These are phyloP conservation scores for Poeciliopsis occidentalis DNA, from an alignment of 2,113 vertebrate species.

Conservation along the genomic window DNA sequence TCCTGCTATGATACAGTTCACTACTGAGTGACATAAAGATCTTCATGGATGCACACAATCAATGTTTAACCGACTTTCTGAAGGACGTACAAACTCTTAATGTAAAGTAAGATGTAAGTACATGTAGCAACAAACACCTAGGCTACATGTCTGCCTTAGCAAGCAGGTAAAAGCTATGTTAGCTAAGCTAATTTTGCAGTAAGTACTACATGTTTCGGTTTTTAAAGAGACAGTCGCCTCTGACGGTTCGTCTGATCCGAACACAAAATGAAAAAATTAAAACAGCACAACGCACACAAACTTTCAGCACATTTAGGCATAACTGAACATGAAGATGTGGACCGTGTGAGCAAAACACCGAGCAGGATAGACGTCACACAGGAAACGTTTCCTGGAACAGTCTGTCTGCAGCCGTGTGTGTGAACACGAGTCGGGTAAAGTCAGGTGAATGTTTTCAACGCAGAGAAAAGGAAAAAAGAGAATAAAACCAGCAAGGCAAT, in stretches of 20 bases:
- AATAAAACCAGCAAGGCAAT: neutral
- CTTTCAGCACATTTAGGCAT: neutral
- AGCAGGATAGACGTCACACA: slow-evolving; percentile 56
- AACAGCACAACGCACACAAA: neutral
- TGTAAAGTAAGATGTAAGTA: no score
- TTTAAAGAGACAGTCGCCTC: neutral
- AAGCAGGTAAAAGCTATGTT: no score
- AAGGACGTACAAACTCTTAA: no score
- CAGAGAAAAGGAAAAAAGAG: neutral
- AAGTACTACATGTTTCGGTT: neutral
- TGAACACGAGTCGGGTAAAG: neutral
- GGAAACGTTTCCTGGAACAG: slow-evolving; percentile 68
- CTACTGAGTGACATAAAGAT: no score
- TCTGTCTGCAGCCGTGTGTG: neutral
- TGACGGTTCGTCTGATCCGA: neutral
- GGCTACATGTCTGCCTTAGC: no score
- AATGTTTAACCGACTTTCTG: no score
- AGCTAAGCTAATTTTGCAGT: no score
- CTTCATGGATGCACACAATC: no score
- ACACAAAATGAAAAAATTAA: slow-evolving; percentile 10
- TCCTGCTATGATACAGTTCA: no score
- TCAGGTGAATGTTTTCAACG: slow-evolving; percentile 1
- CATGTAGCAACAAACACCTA: no score
- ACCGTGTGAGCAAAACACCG: slow-evolving; percentile 32
- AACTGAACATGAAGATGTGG: neutral